Base-by-base conservation (phyloP, 2,113 vertebrate species). In the Morone saxatilis region DNA sequence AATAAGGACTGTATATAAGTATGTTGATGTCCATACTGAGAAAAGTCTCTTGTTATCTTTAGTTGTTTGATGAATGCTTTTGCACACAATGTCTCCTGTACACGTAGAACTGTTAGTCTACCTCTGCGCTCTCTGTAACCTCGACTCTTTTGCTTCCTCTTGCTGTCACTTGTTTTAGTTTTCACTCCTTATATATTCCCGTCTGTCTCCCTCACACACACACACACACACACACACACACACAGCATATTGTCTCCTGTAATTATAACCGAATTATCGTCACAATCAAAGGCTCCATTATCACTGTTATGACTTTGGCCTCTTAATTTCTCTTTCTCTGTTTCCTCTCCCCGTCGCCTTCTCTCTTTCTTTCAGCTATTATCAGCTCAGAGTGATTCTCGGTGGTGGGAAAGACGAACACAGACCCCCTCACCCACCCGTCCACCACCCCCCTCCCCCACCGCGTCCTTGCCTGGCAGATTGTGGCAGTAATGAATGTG, bases 241-340 rank as follows among this genome's bases (percentile, higher is more conserved):
- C 80, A 40, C 43, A 57, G 43, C 68, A 66, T 78, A 71, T 14
- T 65, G 71, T 66, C 56, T 78, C 78, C 60, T 61, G n/a, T 86
- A 86, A 90, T 89, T 88, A 80, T 62, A 78, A 76, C 63, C 72
- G 68, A 78, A 86, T 88, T 73, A 87, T 89, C 72, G 66, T 88
- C 70, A 76, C 87, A 86, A 90, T 89, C 85, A 86, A 78, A 81
- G 78, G 84, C 73, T 86, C 76, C 74, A 88, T 92, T 83, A 83
- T 86, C 79, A 45, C 79, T 36, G 73, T 65, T 81, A 36, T 63
- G 86, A 75, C 83, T 87, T 54, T 68, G 78, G 85, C 78, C 76
- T 88, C 85, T 78, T 87, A 25, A 53, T 83, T 66, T 54, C 75
- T 59, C n/a, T 17, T 53, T 17, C 31, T 48, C 57, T 56, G 50